A percentile compares a stretch with the other conserved stretches of the same genome.
phyloP scores from a whole-genome alignment of 2,113 vertebrate species.

The Anguilla rostrata region DNA sequence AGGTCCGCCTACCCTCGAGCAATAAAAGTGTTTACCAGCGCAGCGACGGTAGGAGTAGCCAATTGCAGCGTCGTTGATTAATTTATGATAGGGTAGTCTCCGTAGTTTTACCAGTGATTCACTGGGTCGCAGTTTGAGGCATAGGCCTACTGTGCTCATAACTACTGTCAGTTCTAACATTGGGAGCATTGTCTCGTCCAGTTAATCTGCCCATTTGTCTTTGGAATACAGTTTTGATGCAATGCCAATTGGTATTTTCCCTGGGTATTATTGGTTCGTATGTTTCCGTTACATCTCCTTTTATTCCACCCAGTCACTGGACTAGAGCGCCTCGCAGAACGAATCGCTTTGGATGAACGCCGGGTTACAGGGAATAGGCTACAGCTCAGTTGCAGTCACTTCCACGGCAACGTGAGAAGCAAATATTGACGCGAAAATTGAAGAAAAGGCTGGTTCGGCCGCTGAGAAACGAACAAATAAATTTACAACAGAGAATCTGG shows the following conservation, averaged over 20 bases:
- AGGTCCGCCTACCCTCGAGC: neutral
- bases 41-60: slow-evolving; percentile 9
- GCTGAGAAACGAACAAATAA: slow-evolving; percentile 68
- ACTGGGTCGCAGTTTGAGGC: neutral
- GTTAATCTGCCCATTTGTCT: neutral
- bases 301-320: slow-evolving; percentile 16
- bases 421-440: slow-evolving; percentile 54
- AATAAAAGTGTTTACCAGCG: slow-evolving; percentile 1
- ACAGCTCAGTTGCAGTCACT: slow-evolving; percentile 75
- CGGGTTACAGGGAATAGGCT: slow-evolving; percentile 73
- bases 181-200: neutral
- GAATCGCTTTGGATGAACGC: slow-evolving; percentile 78
- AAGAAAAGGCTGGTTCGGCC: slow-evolving; percentile 61
- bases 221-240: neutral
- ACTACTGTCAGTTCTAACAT: neutral
- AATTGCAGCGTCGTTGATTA: slow-evolving; percentile 25
- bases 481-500: slow-evolving; percentile 72
- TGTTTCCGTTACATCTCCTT: neutral
- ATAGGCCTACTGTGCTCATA: neutral
- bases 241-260: slow-evolving; percentile 4
- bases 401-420: slow-evolving; percentile 52
- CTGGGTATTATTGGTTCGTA: neutral
- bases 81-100: slow-evolving; percentile 18
- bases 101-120: slow-evolving; percentile 9
- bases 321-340: slow-evolving; percentile 80